These are phyloP conservation scores for Sparidentex hasta DNA, from an alignment of 2,797 vertebrate genomes.

Conservation along the genomic window DNA sequence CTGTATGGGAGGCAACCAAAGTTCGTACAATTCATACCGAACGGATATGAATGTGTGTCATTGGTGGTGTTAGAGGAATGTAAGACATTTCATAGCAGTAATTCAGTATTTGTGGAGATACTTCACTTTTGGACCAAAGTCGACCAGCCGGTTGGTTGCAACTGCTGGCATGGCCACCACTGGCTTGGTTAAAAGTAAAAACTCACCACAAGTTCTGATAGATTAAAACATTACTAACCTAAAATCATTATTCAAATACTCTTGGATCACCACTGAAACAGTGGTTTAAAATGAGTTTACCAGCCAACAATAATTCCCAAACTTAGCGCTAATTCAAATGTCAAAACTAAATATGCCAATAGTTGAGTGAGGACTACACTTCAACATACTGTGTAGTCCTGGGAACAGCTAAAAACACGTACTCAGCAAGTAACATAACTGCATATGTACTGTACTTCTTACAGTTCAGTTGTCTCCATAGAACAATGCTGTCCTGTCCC, in stretches of 20 bases:
- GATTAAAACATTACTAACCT: background rate
- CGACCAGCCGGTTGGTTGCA: too few relatives aligned
- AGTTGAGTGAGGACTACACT: background rate
- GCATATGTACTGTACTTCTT: conserved; percentile 52
- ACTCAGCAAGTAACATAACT: conserved; percentile 26
- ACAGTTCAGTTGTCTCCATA: conserved; percentile 56
- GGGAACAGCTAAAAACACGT: conserved; percentile 23
- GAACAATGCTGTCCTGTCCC: conserved; percentile 54
- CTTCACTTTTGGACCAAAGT: background rate
- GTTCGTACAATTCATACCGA: too few relatives aligned
- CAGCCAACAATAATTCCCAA: background rate
- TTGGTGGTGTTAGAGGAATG: background rate
- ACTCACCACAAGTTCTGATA: background rate
- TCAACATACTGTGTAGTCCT: background rate
- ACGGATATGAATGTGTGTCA: background rate
- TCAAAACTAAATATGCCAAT: conserved; percentile 1
- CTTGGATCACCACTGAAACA: background rate
- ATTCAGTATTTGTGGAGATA: background rate
- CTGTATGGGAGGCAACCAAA: too few relatives aligned
- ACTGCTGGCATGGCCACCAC: background rate
- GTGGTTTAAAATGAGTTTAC: too few relatives aligned
- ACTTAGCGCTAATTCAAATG: background rate
- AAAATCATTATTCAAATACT: background rate
- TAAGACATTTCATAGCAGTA: background rate
- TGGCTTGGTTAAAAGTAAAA: background rate